Conservation (phyloP, 2,888 invertebrate species). For the Sphinx pinastri region DNA sequence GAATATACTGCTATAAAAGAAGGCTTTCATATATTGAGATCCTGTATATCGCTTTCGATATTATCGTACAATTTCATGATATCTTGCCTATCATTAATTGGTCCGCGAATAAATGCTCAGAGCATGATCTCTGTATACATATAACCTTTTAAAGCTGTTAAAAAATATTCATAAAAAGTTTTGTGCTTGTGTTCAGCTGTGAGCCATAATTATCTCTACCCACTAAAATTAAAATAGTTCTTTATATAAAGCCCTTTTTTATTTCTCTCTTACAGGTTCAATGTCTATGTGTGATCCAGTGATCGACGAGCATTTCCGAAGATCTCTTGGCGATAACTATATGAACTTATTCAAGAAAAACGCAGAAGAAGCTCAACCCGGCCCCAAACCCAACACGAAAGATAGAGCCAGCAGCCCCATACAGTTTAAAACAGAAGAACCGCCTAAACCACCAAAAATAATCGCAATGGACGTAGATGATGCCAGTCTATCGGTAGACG, state of each 20-base stretch:
- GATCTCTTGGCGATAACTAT: slow-evolving; percentile 94
- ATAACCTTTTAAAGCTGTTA: no score
- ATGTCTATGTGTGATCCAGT: slow-evolving; percentile 94
- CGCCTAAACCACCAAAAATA: slow-evolving; percentile 68
- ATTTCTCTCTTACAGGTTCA: slow-evolving; percentile 76
- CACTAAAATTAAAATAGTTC: no score
- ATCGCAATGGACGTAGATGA: slow-evolving; percentile 85
- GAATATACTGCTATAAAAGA: no score
- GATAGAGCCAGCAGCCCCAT: slow-evolving; percentile 80
- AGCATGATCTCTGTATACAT: no score
- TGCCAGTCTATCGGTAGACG: slow-evolving; percentile 89
- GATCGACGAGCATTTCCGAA: slow-evolving; percentile 97
- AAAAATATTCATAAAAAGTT: no score
- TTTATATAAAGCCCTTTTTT: no score
- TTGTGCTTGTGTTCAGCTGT: background rate
- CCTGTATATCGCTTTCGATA: no score
- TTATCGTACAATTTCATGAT: no score
- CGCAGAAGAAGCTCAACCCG: slow-evolving; percentile 56
- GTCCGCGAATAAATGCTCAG: no score
- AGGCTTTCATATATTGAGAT: no score
- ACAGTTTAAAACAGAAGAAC: slow-evolving; percentile 70
- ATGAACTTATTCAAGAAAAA: slow-evolving; percentile 87
- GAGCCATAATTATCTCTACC: no score
- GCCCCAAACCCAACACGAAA: slow-evolving; percentile 74
- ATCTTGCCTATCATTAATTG: no score